Conservation (phyloP, 2,888 invertebrate species). For the Boloria euphrosyne region DNA sequence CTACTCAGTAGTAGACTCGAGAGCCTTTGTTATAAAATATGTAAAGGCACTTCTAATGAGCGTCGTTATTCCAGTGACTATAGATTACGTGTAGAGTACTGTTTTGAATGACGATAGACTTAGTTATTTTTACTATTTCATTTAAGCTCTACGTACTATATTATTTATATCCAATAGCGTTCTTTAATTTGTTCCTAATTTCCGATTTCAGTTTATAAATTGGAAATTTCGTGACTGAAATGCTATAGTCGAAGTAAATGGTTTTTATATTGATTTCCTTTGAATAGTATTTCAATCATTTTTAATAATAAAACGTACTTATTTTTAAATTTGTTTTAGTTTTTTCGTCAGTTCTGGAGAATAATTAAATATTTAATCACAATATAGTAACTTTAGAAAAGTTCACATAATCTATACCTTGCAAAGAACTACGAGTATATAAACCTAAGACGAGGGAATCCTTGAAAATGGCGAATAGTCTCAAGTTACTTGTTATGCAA, state of each 20-base stretch:
- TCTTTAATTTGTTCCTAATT: too few relatives aligned
- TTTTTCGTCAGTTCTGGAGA: too few relatives aligned
- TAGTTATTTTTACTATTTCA: not conserved
- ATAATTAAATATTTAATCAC: not conserved
- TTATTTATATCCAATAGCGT: too few relatives aligned
- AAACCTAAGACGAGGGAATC: conserved; percentile 23
- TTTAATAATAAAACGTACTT: too few relatives aligned
- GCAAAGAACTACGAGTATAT: conserved; percentile 6
- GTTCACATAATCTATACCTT: conserved; percentile 6
- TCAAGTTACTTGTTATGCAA: conserved; percentile 30
- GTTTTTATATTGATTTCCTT: too few relatives aligned
- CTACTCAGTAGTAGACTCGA: conserved; percentile 9
- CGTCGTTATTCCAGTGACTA: conserved; percentile 6
- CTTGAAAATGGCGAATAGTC: conserved; percentile 29
- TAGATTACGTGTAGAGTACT: not conserved
- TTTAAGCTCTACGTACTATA: too few relatives aligned
- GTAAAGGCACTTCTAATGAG: conserved; percentile 19
- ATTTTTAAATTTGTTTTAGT: too few relatives aligned
- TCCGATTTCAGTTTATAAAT: too few relatives aligned
- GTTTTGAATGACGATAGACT: not conserved
- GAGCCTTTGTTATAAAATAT: conserved; percentile 17
- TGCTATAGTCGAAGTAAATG: too few relatives aligned
- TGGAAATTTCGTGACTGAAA: too few relatives aligned
- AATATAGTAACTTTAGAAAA: not conserved
- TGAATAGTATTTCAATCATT: too few relatives aligned